phyloP scores from a whole-genome alignment of 2,797 vertebrate genomes.

The Leptatherina wallacei region DNA sequence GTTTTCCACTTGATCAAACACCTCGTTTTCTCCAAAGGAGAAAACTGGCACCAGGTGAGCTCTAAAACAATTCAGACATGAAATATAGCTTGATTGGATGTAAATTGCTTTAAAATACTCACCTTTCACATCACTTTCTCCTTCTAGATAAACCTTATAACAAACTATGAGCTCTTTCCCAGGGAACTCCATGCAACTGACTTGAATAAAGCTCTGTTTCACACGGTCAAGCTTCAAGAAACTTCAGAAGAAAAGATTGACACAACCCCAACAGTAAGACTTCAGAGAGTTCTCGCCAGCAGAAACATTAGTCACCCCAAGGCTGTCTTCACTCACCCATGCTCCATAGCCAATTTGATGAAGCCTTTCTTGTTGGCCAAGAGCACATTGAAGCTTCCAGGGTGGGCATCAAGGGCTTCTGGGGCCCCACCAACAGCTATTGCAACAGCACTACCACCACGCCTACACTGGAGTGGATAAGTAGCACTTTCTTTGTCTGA shows the following conservation, averaged over 20 bases:
- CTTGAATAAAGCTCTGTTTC: slow-evolving; percentile 59
- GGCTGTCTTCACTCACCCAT: slow-evolving; percentile 83
- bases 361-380: slow-evolving; percentile 93
- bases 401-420: slow-evolving; percentile 90
- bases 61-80: slow-evolving; percentile 63
- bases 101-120: neutral
- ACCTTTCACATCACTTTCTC: neutral
- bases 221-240: slow-evolving; percentile 12
- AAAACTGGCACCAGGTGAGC: slow-evolving; percentile 90
- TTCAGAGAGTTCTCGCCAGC: slow-evolving; percentile 11
- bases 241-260: slow-evolving; percentile 21
- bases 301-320: neutral
- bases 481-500: slow-evolving; percentile 88
- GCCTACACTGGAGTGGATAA: slow-evolving; percentile 76
- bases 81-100: neutral
- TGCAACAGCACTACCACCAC: slow-evolving; percentile 83
- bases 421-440: slow-evolving; percentile 90
- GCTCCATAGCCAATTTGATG: slow-evolving; percentile 88
- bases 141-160: slow-evolving; percentile 16
- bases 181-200: slow-evolving; percentile 32
- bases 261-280: slow-evolving; percentile 14
- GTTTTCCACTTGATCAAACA: slow-evolving; percentile 91
- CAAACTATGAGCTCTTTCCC: slow-evolving; percentile 19
- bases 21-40: slow-evolving; percentile 95
- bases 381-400: slow-evolving; percentile 85